phyloP scores from a whole-genome alignment of 2,113 vertebrate species.

The Astatotilapia flaviijosephi region DNA sequence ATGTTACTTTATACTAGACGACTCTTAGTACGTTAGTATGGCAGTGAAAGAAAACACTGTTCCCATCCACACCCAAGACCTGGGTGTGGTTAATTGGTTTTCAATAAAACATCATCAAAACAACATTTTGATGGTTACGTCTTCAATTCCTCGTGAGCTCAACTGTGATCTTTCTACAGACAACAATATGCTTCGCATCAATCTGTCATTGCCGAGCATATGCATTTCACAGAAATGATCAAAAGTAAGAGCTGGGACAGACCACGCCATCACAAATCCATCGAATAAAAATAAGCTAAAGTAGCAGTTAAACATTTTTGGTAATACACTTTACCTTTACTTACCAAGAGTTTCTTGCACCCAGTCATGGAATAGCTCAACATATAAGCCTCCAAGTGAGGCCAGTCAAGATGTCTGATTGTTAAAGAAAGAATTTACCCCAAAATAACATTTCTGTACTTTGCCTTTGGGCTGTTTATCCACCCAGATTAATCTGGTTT shows the following conservation, averaged over 20 bases:
- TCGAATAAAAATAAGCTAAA: background rate
- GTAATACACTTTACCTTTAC: background rate
- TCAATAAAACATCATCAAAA: background rate
- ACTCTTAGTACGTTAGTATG: background rate
- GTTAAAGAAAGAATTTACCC: background rate
- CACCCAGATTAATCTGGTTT: background rate
- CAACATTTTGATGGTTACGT: background rate
- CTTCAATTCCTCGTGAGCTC: background rate
- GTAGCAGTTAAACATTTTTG: background rate
- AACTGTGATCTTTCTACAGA: background rate
- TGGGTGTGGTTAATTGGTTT: background rate
- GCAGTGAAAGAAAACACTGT: background rate
- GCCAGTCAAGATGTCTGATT: background rate
- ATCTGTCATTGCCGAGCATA: background rate
- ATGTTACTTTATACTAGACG: background rate
- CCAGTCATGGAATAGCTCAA: background rate
- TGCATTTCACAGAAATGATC: background rate
- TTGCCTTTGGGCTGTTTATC: background rate
- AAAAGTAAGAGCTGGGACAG: background rate
- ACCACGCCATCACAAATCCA: background rate
- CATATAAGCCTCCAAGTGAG: background rate
- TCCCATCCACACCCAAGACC: background rate
- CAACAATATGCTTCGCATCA: background rate
- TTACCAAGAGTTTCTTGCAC: background rate
- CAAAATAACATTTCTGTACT: background rate